Conservation (phyloP, 2,888 invertebrate genomes). For the Cheilosia scutellata region DNA sequence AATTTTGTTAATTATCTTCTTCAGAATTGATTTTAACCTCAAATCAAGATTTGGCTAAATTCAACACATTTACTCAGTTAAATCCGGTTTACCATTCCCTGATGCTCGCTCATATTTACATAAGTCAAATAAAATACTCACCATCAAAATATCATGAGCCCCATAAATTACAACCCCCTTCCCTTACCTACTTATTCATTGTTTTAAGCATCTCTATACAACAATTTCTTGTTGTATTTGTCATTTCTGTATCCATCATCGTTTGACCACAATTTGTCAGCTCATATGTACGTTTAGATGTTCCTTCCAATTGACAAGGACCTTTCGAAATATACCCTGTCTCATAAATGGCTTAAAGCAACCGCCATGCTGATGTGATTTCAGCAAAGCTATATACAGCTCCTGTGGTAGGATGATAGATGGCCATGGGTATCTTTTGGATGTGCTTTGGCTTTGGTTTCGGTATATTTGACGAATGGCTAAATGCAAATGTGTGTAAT, state of each 20-base stretch:
- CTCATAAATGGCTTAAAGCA: conserved; percentile 74
- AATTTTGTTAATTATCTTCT: too few species aligned
- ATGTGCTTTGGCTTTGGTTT: conserved; percentile 14
- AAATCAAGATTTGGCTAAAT: conserved; percentile 11
- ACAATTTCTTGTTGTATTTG: not conserved
- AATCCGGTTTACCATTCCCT: conserved; percentile 11
- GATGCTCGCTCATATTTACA: conserved; percentile 26
- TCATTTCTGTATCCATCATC: conserved; percentile 57
- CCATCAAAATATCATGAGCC: conserved; percentile 33
- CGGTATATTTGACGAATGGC: conserved; percentile 58
- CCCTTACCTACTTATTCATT: conserved; percentile 20
- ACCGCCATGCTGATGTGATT: conserved; percentile 74
- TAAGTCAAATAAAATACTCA: conserved; percentile 39
- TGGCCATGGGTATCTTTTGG: conserved; percentile 53
- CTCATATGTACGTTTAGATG: conserved; percentile 71
- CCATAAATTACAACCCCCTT: conserved; percentile 33
- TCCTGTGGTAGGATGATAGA: conserved; percentile 70
- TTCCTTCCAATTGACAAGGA: conserved; percentile 72
- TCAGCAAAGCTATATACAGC: conserved; percentile 51
- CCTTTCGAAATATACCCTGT: conserved; percentile 70
- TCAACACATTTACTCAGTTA: conserved; percentile 4
- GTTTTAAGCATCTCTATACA: conserved; percentile 27
- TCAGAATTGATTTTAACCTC: not conserved
- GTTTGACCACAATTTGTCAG: conserved; percentile 75
- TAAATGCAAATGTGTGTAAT: conserved; percentile 67